phyloP scores from a whole-genome alignment of 2,888 invertebrate species.

The Pseudolycoriella hygida region DNA sequence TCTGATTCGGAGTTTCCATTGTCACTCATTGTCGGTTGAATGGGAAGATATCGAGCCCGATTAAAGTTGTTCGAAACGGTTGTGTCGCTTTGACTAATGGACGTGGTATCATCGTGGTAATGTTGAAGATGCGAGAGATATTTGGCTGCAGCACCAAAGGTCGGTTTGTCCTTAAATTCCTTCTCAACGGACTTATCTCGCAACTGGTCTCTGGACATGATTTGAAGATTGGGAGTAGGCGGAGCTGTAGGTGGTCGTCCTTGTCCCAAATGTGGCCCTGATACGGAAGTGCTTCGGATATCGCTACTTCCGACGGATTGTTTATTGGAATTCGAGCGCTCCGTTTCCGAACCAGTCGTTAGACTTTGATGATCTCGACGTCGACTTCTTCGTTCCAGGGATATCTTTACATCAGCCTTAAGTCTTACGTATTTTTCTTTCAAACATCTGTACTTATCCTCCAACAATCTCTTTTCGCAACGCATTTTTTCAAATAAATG shows the following conservation, averaged over 20 bases:
- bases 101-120: conserved; percentile 22
- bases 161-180: conserved; percentile 14
- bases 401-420: conserved; percentile 62
- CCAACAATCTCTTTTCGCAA: conserved; percentile 49
- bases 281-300: conserved; percentile 21
- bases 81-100: conserved; percentile 27
- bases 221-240: conserved; percentile 1
- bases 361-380: conserved; percentile 41
- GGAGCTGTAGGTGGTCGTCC: conserved; percentile 10
- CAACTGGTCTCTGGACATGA: background rate
- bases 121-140: conserved; percentile 25
- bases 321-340: conserved; percentile 56
- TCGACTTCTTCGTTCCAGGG: conserved; percentile 55
- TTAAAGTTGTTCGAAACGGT: conserved; percentile 27
- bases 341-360: conserved; percentile 62
- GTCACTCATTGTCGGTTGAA: conserved; percentile 17
- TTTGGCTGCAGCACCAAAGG: conserved; percentile 22
- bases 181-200: conserved; percentile 1
- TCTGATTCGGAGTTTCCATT: conserved; percentile 28
- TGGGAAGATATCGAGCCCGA: conserved; percentile 20
- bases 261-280: conserved; percentile 9
- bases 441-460: conserved; percentile 61
- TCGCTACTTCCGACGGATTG: conserved; percentile 33
- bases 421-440: conserved; percentile 67
- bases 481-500: conserved; percentile 42